Evolutionary conservation across 2,888 invertebrate species (phyloP), one percentile per base, ranked within the genome.

Genomic region (Heliconius cydno): DNA sequence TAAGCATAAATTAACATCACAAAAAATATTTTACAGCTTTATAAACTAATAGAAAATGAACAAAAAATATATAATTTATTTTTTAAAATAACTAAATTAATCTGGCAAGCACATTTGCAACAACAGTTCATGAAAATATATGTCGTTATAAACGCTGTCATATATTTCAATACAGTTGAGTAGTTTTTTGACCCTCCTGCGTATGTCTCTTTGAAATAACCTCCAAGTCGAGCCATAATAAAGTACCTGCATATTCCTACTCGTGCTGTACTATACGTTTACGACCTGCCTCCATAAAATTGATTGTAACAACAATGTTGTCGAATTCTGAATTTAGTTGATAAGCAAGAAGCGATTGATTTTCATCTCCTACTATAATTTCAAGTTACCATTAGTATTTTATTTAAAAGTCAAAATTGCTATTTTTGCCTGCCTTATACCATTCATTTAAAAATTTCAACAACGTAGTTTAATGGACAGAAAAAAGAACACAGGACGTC

Each of bases 181-280:
- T 15, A 60, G 52, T 73, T 73, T 57, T 34, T 60, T 73, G 73
- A 73, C 60, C 72, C 34, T 34, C 57, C 5, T 34, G 30, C 57
- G 57, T 57, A 34, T 60, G 72, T 73, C 57, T 57, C 72, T 73
- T 73, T 34, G 57, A 73, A 73, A 60, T 57, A 60, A 72, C 57
- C 34, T 73, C 60, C 60, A n/a, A 60, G n/a, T n/a, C 52, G 19
- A 52, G 19, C n/a, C n/a, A 73, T 38, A 70, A 70, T 3, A 7
- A n/a, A 41, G 25, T 41, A n/a, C 70, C 3, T 15, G 25, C 70
- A 46, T 70, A 25, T 70, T n/a, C 60, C 34, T 60, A 34, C 57
- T 28, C 22, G 15, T n/a, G 34, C 60, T 73, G 12, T 34, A n/a
- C 30, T 30, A 6, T 30, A 30, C 2, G 57, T 52, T 72, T 72